Percentiles rank a stretch among this genome's conserved stretches.
phyloP scores from a whole-genome alignment of 2,797 vertebrate genomes.

The Hemitrygon akajei region DNA sequence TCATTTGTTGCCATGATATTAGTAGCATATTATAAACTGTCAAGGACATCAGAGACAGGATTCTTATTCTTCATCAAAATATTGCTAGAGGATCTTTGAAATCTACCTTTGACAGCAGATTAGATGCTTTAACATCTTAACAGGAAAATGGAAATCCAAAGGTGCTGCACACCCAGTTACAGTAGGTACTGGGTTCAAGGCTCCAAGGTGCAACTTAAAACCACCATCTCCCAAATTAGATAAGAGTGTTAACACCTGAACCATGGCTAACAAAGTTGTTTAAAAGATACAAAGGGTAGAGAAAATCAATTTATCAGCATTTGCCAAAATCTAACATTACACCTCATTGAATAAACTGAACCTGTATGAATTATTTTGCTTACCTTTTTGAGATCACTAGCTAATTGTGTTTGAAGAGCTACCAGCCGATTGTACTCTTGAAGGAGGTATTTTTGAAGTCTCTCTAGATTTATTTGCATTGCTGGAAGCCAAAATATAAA shows the following conservation, averaged over 20 bases:
- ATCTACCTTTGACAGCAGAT: neutral
- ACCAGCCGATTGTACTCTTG: constrained; percentile 62
- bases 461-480: constrained; percentile 60
- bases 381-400: constrained; percentile 59
- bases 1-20: neutral
- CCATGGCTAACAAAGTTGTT: neutral
- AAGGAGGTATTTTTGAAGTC: constrained; percentile 59
- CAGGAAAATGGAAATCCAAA: neutral
- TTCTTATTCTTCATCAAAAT: neutral
- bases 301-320: neutral
- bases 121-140: neutral
- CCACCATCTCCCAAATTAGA: neutral
- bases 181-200: neutral
- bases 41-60: neutral
- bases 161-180: neutral
- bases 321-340: neutral
- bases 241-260: neutral
- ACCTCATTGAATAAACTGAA: neutral
- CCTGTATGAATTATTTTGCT: constrained; percentile 18
- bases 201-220: neutral
- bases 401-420: constrained; percentile 58
- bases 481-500: constrained; percentile 49
- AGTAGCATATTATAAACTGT: neutral
- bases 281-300: neutral
- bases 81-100: neutral